Base-by-base conservation (phyloP, 2,797 vertebrate species). In the Clarias fuscus region DNA sequence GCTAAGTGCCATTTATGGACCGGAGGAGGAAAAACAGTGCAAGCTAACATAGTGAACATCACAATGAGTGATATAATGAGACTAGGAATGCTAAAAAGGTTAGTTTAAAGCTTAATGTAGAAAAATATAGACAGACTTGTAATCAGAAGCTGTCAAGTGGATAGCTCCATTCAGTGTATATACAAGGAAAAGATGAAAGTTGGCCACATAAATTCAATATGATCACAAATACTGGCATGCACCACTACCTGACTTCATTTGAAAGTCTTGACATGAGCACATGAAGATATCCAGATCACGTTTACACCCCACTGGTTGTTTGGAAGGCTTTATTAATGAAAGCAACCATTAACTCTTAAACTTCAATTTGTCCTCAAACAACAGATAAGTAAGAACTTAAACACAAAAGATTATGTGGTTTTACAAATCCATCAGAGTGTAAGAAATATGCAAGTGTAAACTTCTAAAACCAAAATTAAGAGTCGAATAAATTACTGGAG, bases 71-170 rank as follows among this genome's bases (percentile, higher is more conserved):
- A 30, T 77, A 77, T 77, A 18, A 10, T 77, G 58, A 56, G 15
- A 8, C n/a, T 53, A 30, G 4, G 56, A 8, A 58, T 77, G 53
- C 6, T 30, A 30, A 58, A 8, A 53, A 76, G 6, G 18, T 0
- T 13, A 53, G 15, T 75, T 75, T 75, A 13, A 75, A 27, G 72
- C n/a, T 75, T 53, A 58, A 77, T 77, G 7, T 77, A 77, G 56
- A 58, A 76, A 76, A 27, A 30, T 27, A 11, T 53, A 77, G 43
- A 43, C 1, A 43, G 1, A 43, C 43, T 43, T 43, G 43, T 43
- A 43, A 11, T 62, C 56, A 11, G 27, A 22, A 40, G 30, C 56
- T 79, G 13, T 15, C 64, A 64, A 64, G 30, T 80, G 58, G 8
- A 64, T 62, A 62, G 33, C 22, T 22, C 37, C 1, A 64, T 40